Evolutionary conservation across 2,113 vertebrate genomes (phyloP).

Genomic region (Myotis yumanensis): DNA sequence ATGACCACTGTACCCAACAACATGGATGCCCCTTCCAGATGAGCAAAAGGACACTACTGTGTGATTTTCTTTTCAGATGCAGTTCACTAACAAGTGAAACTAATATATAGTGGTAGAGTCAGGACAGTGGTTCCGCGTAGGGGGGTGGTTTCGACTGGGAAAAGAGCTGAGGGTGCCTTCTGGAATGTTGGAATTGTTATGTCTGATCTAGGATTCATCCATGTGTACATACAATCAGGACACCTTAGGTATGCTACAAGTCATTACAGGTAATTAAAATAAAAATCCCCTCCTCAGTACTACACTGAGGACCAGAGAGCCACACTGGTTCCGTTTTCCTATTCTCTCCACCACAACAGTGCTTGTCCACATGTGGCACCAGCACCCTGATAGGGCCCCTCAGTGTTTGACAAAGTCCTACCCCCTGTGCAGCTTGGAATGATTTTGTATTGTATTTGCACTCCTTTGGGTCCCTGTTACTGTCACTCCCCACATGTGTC

Average conservation of each 20-base stretch:
- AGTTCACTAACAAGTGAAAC: neutral
- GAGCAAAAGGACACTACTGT: no score
- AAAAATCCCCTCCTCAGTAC: neutral
- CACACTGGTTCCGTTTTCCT: neutral
- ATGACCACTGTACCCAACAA: rapidly evolving
- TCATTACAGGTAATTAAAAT: neutral
- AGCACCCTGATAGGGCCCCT: neutral
- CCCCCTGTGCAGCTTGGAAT: neutral
- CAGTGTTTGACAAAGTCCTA: neutral
- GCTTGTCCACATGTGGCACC: neutral
- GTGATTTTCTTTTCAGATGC: neutral
- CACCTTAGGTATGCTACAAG: neutral
- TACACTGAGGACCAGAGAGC: neutral
- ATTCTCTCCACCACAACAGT: rapidly evolving
- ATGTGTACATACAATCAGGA: neutral
- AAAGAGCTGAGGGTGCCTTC: neutral
- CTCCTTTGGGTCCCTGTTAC: neutral
- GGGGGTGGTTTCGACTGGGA: neutral
- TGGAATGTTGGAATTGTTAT: neutral
- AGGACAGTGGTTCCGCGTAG: rapidly evolving
- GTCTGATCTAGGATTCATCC: neutral
- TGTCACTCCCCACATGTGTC: neutral
- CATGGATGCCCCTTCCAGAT: neutral
- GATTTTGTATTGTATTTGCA: neutral
- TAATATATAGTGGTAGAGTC: neutral